Evolutionary conservation across 2,797 vertebrate species (phyloP), one percentile per base, ranked within the genome.

Genomic region (Picus viridis): DNA sequence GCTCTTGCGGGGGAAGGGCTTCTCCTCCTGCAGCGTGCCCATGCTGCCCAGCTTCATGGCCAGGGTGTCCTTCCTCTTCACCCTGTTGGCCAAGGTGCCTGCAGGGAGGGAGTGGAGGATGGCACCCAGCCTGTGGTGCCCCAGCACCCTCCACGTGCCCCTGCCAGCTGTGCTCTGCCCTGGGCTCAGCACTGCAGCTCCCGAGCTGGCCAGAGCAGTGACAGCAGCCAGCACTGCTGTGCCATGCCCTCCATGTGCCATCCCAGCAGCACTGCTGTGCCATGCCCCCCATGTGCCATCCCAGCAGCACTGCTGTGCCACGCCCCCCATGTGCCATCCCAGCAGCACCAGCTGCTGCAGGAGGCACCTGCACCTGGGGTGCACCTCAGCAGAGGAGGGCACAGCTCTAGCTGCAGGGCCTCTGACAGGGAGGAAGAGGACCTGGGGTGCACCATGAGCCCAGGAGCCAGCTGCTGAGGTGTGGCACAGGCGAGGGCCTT

Each of bases 41-140:
- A 97, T 95, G 86, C 92, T 98, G 97, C 98, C 98, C 95, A 99
- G 97, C 96, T 99, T 99, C 96, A 99, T 98, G 58, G 99, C 99
- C 30, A 99, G 96, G 0, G 99, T 99, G 96, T 99, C 99, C 97
- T 99, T 99, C 97, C 99, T 98, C 93, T 98, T 99, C 69, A 99
- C 99, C 95, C 98, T 98, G 97, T 98, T 99, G 92, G 99, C 99
- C 96, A 99, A 96, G 0, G 98, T 98, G 93, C 98, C 99, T 99
- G 95, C 4, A 86, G 17, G 79, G 54, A 73, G 61, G 26, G 70
- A 43, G 41, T 43, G 41, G 41, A 43, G 58, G 59, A 89, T 39
- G 61, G 3, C 29, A 32, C 56, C 34, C 34, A 72, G 41, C 14
- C 54, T 26, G 61, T 34, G 0, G 9, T 39, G 54, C 67, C 61